Base-by-base conservation (phyloP, 2,797 vertebrate species). In the Mycteria americana region DNA sequence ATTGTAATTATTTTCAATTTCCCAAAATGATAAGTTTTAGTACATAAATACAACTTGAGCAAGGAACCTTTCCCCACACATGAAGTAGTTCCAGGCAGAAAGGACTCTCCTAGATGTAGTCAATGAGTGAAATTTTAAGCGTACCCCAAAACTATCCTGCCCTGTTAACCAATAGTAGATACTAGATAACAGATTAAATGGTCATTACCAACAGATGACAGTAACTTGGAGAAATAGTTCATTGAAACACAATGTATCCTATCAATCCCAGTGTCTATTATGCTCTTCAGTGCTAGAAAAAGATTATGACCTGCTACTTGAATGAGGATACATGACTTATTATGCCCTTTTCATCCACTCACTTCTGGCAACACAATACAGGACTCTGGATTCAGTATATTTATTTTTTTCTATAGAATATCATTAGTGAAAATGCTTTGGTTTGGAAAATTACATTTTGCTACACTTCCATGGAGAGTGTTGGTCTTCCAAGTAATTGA, bases 371-470 rank as follows among this genome's bases (percentile, higher is more conserved):
- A 30, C 43, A 46, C 18, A 68, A 24, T 31, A 39, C 19, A 31
- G 27, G 39, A 65, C 54, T 76, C n/a, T 31, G 39, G 70, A 74
- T 57, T 18, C 80, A 31, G 17, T 35, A 7, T 70, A 35, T 76
- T 60, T 69, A 6, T 21, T 68, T 84, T 84, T 85, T 92, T 50
- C 25, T 62, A 33, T 37, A 79, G 73, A 93, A 33, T 46, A 39
- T 54, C 37, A 30, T 41, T 27, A 68, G 46, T 54, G 46, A 93
- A 96, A 97, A 89, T 59, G 56, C 37, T 89, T 92, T 97, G 76
- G 43, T 57, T 67, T 91, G 86, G 72, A 97, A 95, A 96, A 95
- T 83, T 69, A 65, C 37, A 28, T 65, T 76, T 92, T 96, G 57
- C 74, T 72, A 45, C n/a, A 39, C 82, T 95, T 80, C 50, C 85